phyloP scores from a whole-genome alignment of 2,888 invertebrate genomes.

The Flexamia atlantica region DNA sequence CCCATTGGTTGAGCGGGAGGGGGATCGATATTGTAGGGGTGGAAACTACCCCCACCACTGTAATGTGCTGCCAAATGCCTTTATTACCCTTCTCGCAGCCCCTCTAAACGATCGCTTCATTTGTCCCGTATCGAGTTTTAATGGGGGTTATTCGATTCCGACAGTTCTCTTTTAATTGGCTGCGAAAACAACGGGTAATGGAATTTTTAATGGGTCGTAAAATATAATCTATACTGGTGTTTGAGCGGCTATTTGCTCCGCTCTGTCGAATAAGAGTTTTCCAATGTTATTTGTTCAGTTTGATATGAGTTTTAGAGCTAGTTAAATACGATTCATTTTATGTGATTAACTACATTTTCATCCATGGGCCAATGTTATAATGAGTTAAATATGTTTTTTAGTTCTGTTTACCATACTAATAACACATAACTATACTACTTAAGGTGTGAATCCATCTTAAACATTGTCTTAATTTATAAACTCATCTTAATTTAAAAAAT shows the following conservation, averaged over 20 bases:
- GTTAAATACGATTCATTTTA: background rate
- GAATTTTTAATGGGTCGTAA: conserved; percentile 57
- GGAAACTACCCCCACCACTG: conserved; percentile 39
- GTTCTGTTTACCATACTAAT: too few species aligned
- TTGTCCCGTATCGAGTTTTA: conserved; percentile 58
- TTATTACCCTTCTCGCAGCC: conserved; percentile 48
- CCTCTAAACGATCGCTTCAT: conserved; percentile 49
- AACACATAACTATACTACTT: too few species aligned
- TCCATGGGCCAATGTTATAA: too few species aligned
- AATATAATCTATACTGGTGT: conserved; percentile 49
- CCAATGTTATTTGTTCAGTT: background rate
- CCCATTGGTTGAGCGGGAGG: conserved; percentile 36
- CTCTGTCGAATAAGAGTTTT: background rate
- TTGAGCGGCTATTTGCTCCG: conserved; percentile 27
- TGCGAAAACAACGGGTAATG: conserved; percentile 55
- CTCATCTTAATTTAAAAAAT: too few species aligned
- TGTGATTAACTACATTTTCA: background rate
- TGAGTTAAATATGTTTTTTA: too few species aligned
- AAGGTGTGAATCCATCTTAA: too few species aligned
- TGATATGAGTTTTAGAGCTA: background rate
- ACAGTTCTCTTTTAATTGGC: conserved; percentile 49
- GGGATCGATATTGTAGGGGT: conserved; percentile 47
- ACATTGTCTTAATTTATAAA: too few species aligned
- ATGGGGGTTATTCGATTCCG: conserved; percentile 54
- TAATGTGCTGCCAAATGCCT: conserved; percentile 49